Percentiles rank a stretch among this genome's conserved stretches.
These are phyloP conservation scores for Brachyalestes nurse DNA, from an alignment of 2,797 vertebrate species.

Conservation along the genomic window DNA sequence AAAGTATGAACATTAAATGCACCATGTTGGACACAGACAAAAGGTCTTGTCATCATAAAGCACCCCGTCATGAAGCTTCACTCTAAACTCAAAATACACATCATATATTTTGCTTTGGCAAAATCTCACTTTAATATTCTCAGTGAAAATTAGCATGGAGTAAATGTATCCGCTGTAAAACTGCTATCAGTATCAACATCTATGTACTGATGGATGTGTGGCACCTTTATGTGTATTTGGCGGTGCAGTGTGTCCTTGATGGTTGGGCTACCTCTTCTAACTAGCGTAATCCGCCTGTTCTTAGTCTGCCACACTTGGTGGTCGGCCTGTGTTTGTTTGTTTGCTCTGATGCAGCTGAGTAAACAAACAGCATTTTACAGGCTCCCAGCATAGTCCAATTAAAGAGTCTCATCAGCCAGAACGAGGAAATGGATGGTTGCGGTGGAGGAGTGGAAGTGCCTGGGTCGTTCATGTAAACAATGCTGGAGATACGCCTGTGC, in stretches of 20 bases:
- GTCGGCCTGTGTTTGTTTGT: constrained; percentile 63
- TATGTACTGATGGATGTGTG: background rate
- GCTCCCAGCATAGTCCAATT: constrained; percentile 77
- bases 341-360: constrained; percentile 76
- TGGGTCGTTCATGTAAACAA: constrained; percentile 42
- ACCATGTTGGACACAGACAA: constrained; percentile 13
- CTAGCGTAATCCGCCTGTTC: constrained; percentile 27
- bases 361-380: constrained; percentile 77
- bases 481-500: constrained; percentile 23
- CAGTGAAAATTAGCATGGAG: background rate
- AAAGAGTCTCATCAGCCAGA: constrained; percentile 83
- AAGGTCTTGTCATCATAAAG: constrained; percentile 14
- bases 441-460: constrained; percentile 63
- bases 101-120: background rate
- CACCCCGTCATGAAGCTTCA: background rate
- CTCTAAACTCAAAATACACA: background rate
- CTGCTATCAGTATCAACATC: background rate
- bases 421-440: constrained; percentile 81
- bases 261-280: constrained; percentile 9
- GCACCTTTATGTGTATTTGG: background rate
- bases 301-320: constrained; percentile 41
- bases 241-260: background rate
- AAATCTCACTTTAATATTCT: background rate
- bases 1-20: background rate
- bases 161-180: background rate